phyloP scores from a whole-genome alignment of 37 sponge, comb jelly and placozoan genomes.

The Agelas oroides region DNA sequence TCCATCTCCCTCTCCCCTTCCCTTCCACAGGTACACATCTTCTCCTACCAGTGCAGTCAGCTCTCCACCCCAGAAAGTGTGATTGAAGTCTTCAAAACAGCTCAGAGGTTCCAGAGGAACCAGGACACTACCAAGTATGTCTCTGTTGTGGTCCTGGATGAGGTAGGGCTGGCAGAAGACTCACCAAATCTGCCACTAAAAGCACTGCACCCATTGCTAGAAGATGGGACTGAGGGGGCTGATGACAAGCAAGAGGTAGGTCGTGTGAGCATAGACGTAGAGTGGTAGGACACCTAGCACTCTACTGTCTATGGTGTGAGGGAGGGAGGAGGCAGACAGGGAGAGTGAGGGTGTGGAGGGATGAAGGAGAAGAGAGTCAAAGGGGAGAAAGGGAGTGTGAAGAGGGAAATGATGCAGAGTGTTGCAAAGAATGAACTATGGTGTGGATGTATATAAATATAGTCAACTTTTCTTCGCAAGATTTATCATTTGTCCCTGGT shows the following conservation, averaged over 20 bases:
- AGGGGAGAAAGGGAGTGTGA: too few relatives aligned
- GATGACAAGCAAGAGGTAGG: constrained; percentile 54
- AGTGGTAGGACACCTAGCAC: too few relatives aligned
- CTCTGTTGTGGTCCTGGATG: constrained; percentile 92
- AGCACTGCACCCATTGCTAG: constrained; percentile 93
- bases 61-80: constrained; percentile 87
- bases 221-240: constrained; percentile 90
- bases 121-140: constrained; percentile 65
- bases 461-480: background rate
- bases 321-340: background rate
- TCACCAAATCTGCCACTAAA: constrained; percentile 93
- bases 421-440: too few relatives aligned
- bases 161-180: constrained; percentile 97
- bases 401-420: too few relatives aligned
- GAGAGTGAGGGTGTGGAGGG: too few relatives aligned
- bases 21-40: constrained; percentile 63
- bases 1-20: background rate
- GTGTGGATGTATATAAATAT: background rate
- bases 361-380: too few relatives aligned
- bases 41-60: constrained; percentile 93
- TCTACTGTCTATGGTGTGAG: background rate
- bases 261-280: too few relatives aligned
- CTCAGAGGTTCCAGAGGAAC: constrained; percentile 69
- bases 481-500: background rate
- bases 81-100: constrained; percentile 79